phyloP scores from a whole-genome alignment of 2,888 invertebrate species.

The Andrena praecox region DNA sequence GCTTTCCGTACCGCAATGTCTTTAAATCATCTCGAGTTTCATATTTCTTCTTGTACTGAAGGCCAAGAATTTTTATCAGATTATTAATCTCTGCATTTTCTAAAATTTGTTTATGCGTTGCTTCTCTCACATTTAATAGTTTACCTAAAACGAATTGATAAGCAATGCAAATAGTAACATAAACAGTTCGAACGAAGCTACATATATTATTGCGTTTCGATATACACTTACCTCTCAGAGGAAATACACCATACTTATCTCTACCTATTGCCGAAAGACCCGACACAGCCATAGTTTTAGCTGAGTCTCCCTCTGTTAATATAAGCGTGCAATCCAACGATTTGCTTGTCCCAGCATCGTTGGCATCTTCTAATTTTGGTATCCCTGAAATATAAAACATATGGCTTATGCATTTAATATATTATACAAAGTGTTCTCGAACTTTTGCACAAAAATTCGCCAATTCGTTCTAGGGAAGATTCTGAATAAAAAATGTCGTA shows the following conservation, averaged over 20 bases:
- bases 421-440: neutral
- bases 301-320: constrained; percentile 99
- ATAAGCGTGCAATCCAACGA: constrained; percentile 97
- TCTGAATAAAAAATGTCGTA: too few species aligned
- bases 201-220: neutral
- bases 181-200: neutral
- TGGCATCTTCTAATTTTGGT: constrained; percentile 99
- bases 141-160: constrained; percentile 88
- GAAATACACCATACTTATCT: constrained; percentile 98
- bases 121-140: constrained; percentile 98
- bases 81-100: constrained; percentile 99
- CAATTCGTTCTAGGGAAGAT: too few species aligned
- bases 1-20: constrained; percentile 95
- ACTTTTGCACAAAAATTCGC: too few species aligned
- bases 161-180: constrained; percentile 4
- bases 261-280: constrained; percentile 97
- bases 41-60: constrained; percentile 98
- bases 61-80: constrained; percentile 97
- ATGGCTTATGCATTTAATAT: neutral
- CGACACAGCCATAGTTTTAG: constrained; percentile 98
- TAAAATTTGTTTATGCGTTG: constrained; percentile 97
- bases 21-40: constrained; percentile 93
- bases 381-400: constrained; percentile 86
- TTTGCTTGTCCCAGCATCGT: constrained; percentile 96
- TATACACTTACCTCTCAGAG: constrained; percentile 88